These are phyloP conservation scores for Theretra japonica DNA, from an alignment of 2,888 invertebrate species.

Conservation along the genomic window DNA sequence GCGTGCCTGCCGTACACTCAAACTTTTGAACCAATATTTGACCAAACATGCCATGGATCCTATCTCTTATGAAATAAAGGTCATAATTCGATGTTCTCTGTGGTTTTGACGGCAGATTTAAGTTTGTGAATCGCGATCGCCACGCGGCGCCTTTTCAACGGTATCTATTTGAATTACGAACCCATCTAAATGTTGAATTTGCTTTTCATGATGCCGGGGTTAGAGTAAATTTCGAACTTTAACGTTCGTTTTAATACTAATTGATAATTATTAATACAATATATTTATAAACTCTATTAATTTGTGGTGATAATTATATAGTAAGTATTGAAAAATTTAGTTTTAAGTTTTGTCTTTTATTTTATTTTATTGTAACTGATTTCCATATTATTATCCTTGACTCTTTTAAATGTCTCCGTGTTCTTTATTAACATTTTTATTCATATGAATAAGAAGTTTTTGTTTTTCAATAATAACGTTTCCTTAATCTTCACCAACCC, in stretches of 20 bases:
- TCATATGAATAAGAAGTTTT: too few species aligned
- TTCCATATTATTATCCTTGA: too few species aligned
- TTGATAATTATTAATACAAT: too few species aligned
- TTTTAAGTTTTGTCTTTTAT: too few species aligned
- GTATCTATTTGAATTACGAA: constrained; percentile 82
- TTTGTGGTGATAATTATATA: too few species aligned
- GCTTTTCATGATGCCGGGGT: constrained; percentile 76
- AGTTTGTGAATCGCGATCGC: constrained; percentile 55
- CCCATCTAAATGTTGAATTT: constrained; percentile 75
- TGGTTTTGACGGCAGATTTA: constrained; percentile 32
- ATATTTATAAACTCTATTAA: too few species aligned
- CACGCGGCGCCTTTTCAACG: constrained; percentile 80
- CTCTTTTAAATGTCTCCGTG: too few species aligned
- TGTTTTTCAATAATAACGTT: too few species aligned
- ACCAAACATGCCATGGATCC: constrained; percentile 25
- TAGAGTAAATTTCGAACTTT: constrained; percentile 26
- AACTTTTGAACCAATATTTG: constrained; percentile 36
- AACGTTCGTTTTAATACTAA: not conserved
- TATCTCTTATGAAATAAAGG: constrained; percentile 33
- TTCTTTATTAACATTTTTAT: too few species aligned
- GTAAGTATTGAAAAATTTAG: too few species aligned
- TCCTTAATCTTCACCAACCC: too few species aligned
- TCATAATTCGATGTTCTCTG: constrained; percentile 33
- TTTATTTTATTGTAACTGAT: too few species aligned
- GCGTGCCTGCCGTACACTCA: constrained; percentile 64